Conservation (phyloP, 2,888 invertebrate genomes). For the Mechanitis mazaeus region DNA sequence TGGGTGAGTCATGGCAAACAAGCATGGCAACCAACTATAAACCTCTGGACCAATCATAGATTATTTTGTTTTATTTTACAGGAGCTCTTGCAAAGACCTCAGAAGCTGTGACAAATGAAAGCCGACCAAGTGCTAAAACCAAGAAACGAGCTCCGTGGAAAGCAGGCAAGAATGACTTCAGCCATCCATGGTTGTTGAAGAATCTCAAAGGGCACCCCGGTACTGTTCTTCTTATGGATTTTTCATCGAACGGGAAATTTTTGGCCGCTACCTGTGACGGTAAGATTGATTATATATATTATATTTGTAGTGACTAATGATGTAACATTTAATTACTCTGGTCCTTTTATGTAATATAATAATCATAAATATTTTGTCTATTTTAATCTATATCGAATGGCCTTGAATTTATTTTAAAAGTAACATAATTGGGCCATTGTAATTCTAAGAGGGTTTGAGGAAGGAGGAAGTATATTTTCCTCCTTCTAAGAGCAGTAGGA, state of each 20-base stretch:
- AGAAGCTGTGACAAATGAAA: conserved; percentile 47
- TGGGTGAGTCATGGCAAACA: too few species aligned
- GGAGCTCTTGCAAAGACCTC: conserved; percentile 51
- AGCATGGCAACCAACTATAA: too few species aligned
- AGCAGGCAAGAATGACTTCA: conserved; percentile 70
- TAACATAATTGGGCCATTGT: conserved; percentile 6
- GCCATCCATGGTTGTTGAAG: conserved; percentile 87
- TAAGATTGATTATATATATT: conserved; percentile 57
- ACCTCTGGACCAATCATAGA: too few species aligned
- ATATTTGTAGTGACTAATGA: conserved; percentile 1
- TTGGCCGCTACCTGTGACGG: conserved; percentile 90
- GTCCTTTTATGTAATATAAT: not conserved
- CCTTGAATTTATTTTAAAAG: too few species aligned
- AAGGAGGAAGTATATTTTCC: conserved; percentile 4
- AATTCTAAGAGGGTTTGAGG: conserved; percentile 7
- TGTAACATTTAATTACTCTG: not conserved
- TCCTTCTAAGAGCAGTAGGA: conserved; percentile 11
- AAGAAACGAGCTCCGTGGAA: conserved; percentile 74
- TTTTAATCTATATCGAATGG: too few species aligned
- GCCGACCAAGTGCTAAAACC: conserved; percentile 57
- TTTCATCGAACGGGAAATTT: conserved; percentile 90
- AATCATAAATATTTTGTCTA: too few species aligned
- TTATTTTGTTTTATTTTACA: conserved; percentile 32
- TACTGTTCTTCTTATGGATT: conserved; percentile 84
- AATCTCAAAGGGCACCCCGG: conserved; percentile 90